Evolutionary conservation across 2,113 vertebrate genomes (phyloP).

Genomic region (Ammodytes dubius): DNA sequence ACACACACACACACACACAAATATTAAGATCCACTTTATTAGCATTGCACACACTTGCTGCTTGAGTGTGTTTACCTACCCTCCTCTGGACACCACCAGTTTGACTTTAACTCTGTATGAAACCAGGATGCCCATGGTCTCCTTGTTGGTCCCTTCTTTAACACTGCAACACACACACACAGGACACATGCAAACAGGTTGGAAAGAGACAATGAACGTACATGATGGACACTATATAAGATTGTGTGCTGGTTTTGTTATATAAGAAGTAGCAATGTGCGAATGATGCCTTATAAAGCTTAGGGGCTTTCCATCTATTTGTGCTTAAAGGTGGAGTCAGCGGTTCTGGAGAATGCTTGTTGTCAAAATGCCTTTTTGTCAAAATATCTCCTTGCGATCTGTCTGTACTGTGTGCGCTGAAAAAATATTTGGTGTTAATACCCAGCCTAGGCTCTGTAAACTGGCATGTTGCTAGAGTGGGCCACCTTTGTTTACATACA

Average conservation of each 20-base stretch:
- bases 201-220: not conserved
- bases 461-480: too few species aligned
- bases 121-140: slow-evolving; percentile 88
- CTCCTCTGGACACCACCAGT: slow-evolving; percentile 85
- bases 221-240: too few species aligned
- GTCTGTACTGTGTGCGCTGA: too few species aligned
- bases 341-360: too few species aligned
- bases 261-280: not conserved
- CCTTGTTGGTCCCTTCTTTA: slow-evolving; percentile 87
- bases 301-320: too few species aligned
- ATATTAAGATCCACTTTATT: not conserved
- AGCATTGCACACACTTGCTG: not conserved
- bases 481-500: too few species aligned
- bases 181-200: not conserved
- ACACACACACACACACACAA: slow-evolving; percentile 3
- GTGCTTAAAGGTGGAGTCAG: too few species aligned
- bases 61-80: slow-evolving; percentile 71
- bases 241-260: not conserved
- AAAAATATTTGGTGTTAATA: too few species aligned
- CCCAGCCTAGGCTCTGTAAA: too few species aligned
- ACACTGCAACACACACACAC: slow-evolving; percentile 75
- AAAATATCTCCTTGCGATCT: too few species aligned
- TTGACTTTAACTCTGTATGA: slow-evolving; percentile 90
- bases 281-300: too few species aligned
- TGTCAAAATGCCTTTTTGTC: too few species aligned